A percentile compares a stretch with the other conserved stretches of the same genome.
These are phyloP conservation scores for Onychomys arenicola DNA, from an alignment of 2,797 vertebrate species.

Conservation along the genomic window DNA sequence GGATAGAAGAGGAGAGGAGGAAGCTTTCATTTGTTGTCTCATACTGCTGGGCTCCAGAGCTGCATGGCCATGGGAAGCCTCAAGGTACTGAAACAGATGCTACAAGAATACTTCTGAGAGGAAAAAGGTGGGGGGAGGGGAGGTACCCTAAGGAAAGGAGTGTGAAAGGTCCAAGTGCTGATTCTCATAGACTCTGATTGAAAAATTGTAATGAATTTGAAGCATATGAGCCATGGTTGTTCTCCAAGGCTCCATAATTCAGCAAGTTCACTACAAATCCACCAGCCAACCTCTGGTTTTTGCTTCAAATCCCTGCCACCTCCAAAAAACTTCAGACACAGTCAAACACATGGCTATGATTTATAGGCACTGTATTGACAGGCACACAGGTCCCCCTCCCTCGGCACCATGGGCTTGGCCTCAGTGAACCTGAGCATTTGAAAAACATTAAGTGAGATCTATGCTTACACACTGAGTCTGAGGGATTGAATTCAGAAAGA, in stretches of 20 bases:
- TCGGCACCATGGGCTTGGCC: constrained; percentile 78
- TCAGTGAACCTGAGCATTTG: constrained; percentile 83
- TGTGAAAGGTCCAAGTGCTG: constrained; percentile 60
- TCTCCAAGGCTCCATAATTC: constrained; percentile 78
- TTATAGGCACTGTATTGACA: constrained; percentile 84
- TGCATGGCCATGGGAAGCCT: constrained; percentile 62
- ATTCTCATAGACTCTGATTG: constrained; percentile 73
- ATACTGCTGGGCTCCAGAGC: constrained; percentile 56
- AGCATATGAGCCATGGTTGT: constrained; percentile 67
- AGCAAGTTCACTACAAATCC: constrained; percentile 71
- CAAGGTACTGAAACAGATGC: constrained; percentile 72
- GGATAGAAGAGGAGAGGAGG: neutral
- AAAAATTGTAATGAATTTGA: constrained; percentile 78
- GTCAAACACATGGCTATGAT: constrained; percentile 83
- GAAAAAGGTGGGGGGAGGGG: neutral
- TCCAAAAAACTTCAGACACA: constrained; percentile 77
- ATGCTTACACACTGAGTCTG: constrained; percentile 73
- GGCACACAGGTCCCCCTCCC: constrained; percentile 76
- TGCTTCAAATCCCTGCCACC: constrained; percentile 78
- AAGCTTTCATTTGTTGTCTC: neutral
- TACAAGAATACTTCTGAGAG: constrained; percentile 60
- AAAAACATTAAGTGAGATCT: constrained; percentile 76
- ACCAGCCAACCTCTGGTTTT: constrained; percentile 78
- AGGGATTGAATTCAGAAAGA: constrained; percentile 77
- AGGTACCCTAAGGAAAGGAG: constrained; percentile 50